phyloP scores from a whole-genome alignment of 2,113 vertebrate genomes.

The Paralichthys olivaceus region DNA sequence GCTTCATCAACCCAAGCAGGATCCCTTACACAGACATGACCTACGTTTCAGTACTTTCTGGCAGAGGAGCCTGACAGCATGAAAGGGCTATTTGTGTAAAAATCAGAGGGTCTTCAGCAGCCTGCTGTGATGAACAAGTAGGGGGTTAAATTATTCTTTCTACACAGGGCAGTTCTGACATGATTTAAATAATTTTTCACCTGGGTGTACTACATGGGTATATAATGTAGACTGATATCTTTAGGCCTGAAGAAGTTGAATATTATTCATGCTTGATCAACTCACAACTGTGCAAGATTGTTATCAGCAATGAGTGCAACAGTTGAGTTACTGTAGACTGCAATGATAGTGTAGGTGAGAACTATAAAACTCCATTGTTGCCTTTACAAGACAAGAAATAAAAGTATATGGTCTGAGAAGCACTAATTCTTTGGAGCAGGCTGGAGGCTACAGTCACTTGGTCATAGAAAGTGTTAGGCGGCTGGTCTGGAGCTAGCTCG shows the following conservation, averaged over 20 bases:
- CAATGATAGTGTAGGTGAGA: not conserved
- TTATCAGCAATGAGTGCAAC: not conserved
- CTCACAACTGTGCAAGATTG: not conserved
- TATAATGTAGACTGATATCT: not conserved
- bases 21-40: not conserved
- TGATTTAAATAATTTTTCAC: not conserved
- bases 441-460: too few relatives aligned
- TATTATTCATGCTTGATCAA: not conserved
- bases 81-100: constrained; percentile 21
- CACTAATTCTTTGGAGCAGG: too few relatives aligned
- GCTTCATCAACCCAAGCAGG: not conserved
- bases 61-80: constrained; percentile 5
- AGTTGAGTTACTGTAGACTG: too few relatives aligned
- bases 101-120: not conserved
- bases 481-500: too few relatives aligned
- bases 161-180: not conserved
- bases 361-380: not conserved
- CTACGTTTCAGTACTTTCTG: constrained; percentile 8
- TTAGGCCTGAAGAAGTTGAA: not conserved
- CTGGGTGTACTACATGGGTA: not conserved
- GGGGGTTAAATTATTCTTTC: constrained; percentile 4
- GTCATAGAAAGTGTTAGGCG: too few relatives aligned
- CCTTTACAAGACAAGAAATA: too few relatives aligned
- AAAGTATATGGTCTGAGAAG: too few relatives aligned
- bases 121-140: not conserved